These are phyloP conservation scores for Propithecus perrieri DNA, from an alignment of 2,797 vertebrate genomes.

Conservation along the genomic window DNA sequence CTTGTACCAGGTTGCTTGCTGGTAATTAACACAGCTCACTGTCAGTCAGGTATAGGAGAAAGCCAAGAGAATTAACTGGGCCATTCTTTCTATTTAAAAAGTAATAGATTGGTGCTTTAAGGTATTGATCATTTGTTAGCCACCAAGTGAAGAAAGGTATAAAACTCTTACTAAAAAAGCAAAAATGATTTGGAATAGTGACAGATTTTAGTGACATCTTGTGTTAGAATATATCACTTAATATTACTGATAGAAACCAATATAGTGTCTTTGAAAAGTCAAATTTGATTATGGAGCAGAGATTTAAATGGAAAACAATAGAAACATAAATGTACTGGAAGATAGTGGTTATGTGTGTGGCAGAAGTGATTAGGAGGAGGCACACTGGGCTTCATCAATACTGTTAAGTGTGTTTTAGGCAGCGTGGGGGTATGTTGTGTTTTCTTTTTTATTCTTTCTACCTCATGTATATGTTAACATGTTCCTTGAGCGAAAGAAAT, in stretches of 20 bases:
- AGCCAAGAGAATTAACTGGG: background rate
- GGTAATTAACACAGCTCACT: background rate
- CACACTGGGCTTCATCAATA: background rate
- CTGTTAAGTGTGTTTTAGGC: slow-evolving; percentile 13
- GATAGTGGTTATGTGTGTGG: background rate
- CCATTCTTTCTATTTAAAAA: background rate
- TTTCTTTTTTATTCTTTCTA: background rate
- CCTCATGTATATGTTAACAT: background rate
- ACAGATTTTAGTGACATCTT: background rate
- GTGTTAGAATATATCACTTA: background rate
- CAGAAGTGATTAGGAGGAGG: background rate
- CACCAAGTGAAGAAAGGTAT: background rate
- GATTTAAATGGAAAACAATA: background rate
- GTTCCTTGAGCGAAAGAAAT: background rate
- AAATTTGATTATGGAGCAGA: background rate
- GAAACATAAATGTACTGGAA: background rate
- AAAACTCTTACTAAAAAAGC: background rate
- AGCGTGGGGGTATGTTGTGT: background rate
- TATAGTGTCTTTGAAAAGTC: background rate
- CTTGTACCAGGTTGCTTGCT: background rate
- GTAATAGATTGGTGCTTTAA: background rate
- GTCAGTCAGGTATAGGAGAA: background rate
- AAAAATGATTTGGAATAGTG: background rate
- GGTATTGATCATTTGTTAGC: background rate
- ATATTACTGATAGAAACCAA: background rate